Percentiles rank a stretch among this genome's conserved stretches.
Conservation (phyloP, 2,888 invertebrate species). For the Morpho achilles region DNA sequence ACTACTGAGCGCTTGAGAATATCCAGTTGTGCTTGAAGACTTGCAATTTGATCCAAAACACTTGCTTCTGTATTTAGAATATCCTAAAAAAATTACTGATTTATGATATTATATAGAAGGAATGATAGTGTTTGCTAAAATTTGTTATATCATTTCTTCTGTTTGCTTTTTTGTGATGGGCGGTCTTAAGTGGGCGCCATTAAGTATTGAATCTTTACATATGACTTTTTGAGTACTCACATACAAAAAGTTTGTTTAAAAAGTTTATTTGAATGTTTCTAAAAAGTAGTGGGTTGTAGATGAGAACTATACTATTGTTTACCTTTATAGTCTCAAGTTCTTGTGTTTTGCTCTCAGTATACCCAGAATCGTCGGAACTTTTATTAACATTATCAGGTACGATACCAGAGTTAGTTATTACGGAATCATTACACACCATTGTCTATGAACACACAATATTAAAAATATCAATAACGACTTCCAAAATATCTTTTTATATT, state of each 20-base stretch:
- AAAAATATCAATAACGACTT: too few species aligned
- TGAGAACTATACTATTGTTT: neutral
- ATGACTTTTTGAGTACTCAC: too few species aligned
- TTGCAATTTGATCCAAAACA: constrained; percentile 40
- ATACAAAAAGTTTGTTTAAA: too few species aligned
- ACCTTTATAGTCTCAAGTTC: constrained; percentile 37
- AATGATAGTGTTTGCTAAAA: too few species aligned
- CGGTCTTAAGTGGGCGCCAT: too few species aligned
- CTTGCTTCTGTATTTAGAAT: constrained; percentile 5
- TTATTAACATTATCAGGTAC: constrained; percentile 21
- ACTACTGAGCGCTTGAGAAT: constrained; percentile 37
- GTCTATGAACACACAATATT: constrained; percentile 7
- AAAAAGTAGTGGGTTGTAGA: too few species aligned
- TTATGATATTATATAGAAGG: too few species aligned
- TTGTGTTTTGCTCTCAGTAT: constrained; percentile 39
- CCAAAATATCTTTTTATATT: too few species aligned
- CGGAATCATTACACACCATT: constrained; percentile 13
- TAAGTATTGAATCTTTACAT: too few species aligned
- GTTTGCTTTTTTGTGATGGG: too few species aligned
- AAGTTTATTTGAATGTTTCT: too few species aligned
- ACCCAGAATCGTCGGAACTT: constrained; percentile 53
- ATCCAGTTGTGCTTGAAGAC: constrained; percentile 49
- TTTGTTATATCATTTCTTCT: too few species aligned
- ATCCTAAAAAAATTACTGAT: constrained; percentile 3
- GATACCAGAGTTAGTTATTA: constrained; percentile 11